Evolutionary conservation across 2,888 invertebrate species (phyloP), one percentile per base, ranked within the genome.

Genomic region (Papilio gigon): DNA sequence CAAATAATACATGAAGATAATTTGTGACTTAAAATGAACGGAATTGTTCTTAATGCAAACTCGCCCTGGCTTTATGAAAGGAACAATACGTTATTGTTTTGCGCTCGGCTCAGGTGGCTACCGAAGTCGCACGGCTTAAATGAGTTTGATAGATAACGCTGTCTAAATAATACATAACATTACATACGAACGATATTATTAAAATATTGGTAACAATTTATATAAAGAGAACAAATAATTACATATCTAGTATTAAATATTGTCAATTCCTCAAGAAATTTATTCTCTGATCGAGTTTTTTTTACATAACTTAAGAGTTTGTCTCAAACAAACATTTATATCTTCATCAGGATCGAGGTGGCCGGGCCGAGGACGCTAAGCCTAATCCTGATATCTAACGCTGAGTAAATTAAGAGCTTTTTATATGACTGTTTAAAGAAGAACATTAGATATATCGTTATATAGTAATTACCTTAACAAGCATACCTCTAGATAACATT

Each of bases 61-160:
- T 56, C 53, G 37, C 61, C 27, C 42, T 37, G 35, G 61, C 50
- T 61, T 61, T 50, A 50, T 61, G 47, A 37, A 50, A 44, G 44
- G 65, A 65, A 65, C 65, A 65, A 65, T 65, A 47, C 30, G 44
- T 65, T 47, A 65, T 65, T 65, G 67, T 67, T 66, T 27, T 25
- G 33, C 27, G 60, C 47, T 25, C 59, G 44, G 22, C 59, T 59
- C 58, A 59, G 35, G 59, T 47, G 65, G 33, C 33, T 30, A 1
- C 44, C 44, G 42, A 17, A 44, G 58, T 65, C 58, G 14, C 14
- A 22, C 53, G 22, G 44, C 22, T 65, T 65, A 42, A 65, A 60
- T 60, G 40, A 27, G 37, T 53, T 35, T 17, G 25, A 64, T 42
- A 61, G 42, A 61, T 37, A 37, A 37, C 50, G 50, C n/a, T 11